Base-by-base conservation (phyloP, 2,888 invertebrate species). In the Celastrina argiolus region DNA sequence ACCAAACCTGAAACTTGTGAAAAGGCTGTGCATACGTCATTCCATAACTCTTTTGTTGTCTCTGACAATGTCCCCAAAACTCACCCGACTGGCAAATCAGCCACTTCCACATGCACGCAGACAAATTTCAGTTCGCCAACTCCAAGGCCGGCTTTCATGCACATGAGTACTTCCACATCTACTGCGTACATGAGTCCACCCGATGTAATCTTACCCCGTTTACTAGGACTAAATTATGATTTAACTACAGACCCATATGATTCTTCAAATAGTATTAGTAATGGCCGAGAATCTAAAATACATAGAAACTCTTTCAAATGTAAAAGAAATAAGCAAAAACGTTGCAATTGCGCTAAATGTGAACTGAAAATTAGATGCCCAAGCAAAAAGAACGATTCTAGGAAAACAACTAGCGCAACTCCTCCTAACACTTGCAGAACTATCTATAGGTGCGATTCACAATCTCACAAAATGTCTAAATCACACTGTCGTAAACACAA, bases 171-270 rank as follows among this genome's bases (percentile, higher is more conserved):
- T 14, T 90, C 92, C 1, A 89, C 90, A 14, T 92, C 92, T 2
- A 92, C 92, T 10, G 84, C 91, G 0, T 92, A 92, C 69, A 85
- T 92, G 90, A 92, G 92, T 70, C 92, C 92, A 6, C 92, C 92
- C 51, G 92, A 92, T 69, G 74, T 84, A 69, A 80, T 91, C 12
- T 71, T 88, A 66, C 91, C 91, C 0, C 78, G 78, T 69, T 85
- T 78, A 71, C 72, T 89, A 45, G 83, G 72, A 75, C 74, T 74
- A 22, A 74, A 78, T 69, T 75, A 74, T 69, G 67, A 61, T 22
- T 69, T 75, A 26, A 74, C 75, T 26, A 76, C 76, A 67, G 76
- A 81, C 58, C 69, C 73, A 22, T 77, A 74, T 69, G 75, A 77
- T 56, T 72, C 77, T 16, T 68, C 72, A 66, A 70, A 71, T 34